Evolutionary conservation across 2,888 invertebrate genomes (phyloP).

Genomic region (Phrixothrix hirtus): DNA sequence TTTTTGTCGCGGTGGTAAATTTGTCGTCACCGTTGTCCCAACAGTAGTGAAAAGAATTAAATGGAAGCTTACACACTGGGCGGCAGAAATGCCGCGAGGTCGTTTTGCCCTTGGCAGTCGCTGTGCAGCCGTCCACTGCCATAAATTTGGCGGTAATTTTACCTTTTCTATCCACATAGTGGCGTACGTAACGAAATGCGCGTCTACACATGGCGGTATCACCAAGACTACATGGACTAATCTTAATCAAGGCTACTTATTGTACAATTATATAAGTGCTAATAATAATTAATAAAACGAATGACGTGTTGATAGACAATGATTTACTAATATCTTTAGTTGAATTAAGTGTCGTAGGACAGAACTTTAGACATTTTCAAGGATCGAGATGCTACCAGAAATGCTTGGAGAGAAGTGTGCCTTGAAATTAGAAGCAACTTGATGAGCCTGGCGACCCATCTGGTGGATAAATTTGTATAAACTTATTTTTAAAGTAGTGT

Average conservation of each 20-base stretch:
- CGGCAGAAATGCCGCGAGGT: not conserved
- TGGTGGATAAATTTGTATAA: not conserved
- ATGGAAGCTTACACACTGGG: not conserved
- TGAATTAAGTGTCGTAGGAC: conserved; percentile 29
- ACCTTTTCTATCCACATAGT: not conserved
- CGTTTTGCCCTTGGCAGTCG: not conserved
- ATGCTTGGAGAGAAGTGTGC: too few relatives aligned
- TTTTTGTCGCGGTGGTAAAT: not conserved
- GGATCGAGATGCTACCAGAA: conserved; percentile 29
- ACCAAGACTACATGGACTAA: too few relatives aligned
- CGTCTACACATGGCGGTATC: not conserved
- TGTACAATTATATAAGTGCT: too few relatives aligned
- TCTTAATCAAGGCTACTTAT: too few relatives aligned
- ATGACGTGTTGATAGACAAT: conserved; percentile 1
- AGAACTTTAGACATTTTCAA: conserved; percentile 24
- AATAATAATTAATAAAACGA: too few relatives aligned
- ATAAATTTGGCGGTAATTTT: not conserved
- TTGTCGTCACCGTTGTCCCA: not conserved
- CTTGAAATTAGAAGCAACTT: not conserved
- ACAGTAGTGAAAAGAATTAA: not conserved
- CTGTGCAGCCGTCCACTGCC: not conserved
- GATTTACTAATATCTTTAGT: conserved; percentile 16
- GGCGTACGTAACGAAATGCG: not conserved
- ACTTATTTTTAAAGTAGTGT: too few relatives aligned
- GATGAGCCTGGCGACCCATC: not conserved